Base-by-base conservation (phyloP, 2,888 invertebrate genomes). In the Panopea generosa region DNA sequence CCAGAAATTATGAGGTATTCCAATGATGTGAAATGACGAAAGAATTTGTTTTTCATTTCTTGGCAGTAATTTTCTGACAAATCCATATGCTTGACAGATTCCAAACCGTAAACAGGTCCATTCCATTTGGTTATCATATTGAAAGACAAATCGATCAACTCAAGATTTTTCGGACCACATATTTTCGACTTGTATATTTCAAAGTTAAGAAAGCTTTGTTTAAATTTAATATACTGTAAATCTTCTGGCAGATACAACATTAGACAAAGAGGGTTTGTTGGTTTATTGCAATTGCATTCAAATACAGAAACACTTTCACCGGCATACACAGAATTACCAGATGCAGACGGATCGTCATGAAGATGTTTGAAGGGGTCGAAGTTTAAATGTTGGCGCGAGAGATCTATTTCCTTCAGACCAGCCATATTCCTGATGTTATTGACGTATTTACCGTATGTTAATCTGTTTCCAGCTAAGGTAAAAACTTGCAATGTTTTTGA, bases 311-410 rank as follows among this genome's bases (percentile, higher is more conserved):
- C 4, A 33, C 33, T 11, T 33, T 4, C 4, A 4, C 11, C 33
- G 11, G 4, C 11, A 33, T 4, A 33, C 33, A 33, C 33, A 33
- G 4, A 11, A 33, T 33, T 4, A 33, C 6, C 16, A 18, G 6
- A 4, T 16, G 6, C 20, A 9, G 45, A 45, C 6, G 4, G 47
- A 9, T 47, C 56, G 43, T 40, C 55, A 40, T 69, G 69, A 4
- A 66, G 40, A 7, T 55, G 18, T 2, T 29, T 11, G 24, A 77
- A 80, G 2, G 76, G 76, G 38, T 80, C 76, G 20, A 50, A 74
- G 45, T 66, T 47, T 0, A 74, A 29, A 65, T 80, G 73, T 40
- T 80, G 80, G n/a, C 70, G 22, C 0, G 80, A 80, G 22, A 80
- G 33, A 55, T 80, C 76, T 11, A 80, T 52, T 6, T n/a, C 9